Evolutionary conservation across 2,113 vertebrate genomes (phyloP).

Genomic region (Ammodytes marinus): DNA sequence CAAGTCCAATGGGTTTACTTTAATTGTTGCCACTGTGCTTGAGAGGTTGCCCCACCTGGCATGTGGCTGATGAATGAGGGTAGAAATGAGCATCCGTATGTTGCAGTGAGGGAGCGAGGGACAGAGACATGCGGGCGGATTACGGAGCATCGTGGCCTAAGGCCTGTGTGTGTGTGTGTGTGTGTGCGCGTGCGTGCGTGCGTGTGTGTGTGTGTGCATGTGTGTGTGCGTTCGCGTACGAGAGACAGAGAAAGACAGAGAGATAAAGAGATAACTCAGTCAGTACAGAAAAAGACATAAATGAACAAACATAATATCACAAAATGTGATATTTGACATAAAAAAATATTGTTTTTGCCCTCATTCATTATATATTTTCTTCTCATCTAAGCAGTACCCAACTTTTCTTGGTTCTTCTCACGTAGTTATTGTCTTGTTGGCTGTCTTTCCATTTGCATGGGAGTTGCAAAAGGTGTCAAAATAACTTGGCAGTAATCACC

Average conservation of each 20-base stretch:
- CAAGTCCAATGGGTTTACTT: slow-evolving; percentile 55
- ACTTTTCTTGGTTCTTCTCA: slow-evolving; percentile 17
- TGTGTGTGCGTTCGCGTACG: slow-evolving; percentile 4
- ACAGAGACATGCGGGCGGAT: slow-evolving; percentile 33
- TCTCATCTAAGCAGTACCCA: slow-evolving; percentile 17
- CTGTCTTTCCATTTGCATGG: slow-evolving; percentile 1
- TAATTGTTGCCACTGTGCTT: slow-evolving; percentile 60
- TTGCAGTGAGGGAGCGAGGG: slow-evolving; percentile 38
- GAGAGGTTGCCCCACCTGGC: slow-evolving; percentile 41
- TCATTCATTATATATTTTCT: slow-evolving; percentile 16
- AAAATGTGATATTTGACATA: slow-evolving; percentile 30
- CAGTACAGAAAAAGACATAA: not conserved
- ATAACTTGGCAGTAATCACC: slow-evolving; percentile 18
- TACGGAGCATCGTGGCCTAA: not conserved
- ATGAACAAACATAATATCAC: not conserved
- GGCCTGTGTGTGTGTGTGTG: not conserved
- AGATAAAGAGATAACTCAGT: not conserved
- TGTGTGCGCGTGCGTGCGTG: not conserved
- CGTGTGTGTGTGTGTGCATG: slow-evolving; percentile 4
- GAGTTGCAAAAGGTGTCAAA: slow-evolving; percentile 4
- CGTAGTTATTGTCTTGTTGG: slow-evolving; percentile 16
- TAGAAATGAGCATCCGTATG: slow-evolving; percentile 43
- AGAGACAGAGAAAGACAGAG: not conserved
- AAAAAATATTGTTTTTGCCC: not conserved
- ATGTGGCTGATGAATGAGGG: slow-evolving; percentile 61